Percentiles rank a stretch among this genome's conserved stretches.
These are phyloP conservation scores for Thecocarcelia acutangulata DNA, from an alignment of 2,888 invertebrate genomes.

Conservation along the genomic window DNA sequence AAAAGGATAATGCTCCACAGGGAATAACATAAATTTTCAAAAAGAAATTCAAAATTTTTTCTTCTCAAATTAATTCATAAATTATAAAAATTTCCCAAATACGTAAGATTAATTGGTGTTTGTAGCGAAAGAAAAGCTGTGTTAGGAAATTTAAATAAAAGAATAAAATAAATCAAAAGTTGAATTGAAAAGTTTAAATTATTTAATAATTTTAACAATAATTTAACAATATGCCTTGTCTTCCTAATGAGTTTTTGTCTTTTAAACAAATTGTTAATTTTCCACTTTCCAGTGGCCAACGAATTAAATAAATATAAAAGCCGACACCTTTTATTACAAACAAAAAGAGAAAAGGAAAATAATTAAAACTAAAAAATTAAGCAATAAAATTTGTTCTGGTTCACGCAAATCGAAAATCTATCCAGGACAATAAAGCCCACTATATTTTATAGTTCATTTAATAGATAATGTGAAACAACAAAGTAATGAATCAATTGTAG, in stretches of 20 bases:
- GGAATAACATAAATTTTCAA: not conserved
- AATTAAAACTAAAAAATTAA: constrained; percentile 77
- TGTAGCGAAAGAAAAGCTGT: constrained; percentile 51
- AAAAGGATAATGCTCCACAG: no score
- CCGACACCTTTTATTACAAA: constrained; percentile 39
- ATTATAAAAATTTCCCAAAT: constrained; percentile 66
- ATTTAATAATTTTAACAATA: not conserved
- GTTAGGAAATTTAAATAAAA: constrained; percentile 41
- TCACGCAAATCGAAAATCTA: constrained; percentile 78
- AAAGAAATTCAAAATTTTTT: constrained; percentile 37
- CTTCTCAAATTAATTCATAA: constrained; percentile 61
- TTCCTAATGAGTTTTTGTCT: constrained; percentile 19
- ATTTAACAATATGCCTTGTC: not conserved
- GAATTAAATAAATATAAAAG: not conserved
- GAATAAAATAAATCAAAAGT: not conserved
- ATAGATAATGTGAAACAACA: constrained; percentile 62
- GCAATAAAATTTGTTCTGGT: constrained; percentile 82
- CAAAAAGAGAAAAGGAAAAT: constrained; percentile 17
- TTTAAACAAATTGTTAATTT: constrained; percentile 76
- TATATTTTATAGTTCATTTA: constrained; percentile 34
- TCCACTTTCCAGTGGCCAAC: constrained; percentile 72
- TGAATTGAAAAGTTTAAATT: not conserved
- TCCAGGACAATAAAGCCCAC: constrained; percentile 66
- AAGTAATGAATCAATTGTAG: constrained; percentile 76
- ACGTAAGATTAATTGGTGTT: constrained; percentile 45